Percentiles rank a stretch among this genome's conserved stretches.
Conservation (phyloP, 2,797 vertebrate genomes). For the Limnodromus scolopaceus region DNA sequence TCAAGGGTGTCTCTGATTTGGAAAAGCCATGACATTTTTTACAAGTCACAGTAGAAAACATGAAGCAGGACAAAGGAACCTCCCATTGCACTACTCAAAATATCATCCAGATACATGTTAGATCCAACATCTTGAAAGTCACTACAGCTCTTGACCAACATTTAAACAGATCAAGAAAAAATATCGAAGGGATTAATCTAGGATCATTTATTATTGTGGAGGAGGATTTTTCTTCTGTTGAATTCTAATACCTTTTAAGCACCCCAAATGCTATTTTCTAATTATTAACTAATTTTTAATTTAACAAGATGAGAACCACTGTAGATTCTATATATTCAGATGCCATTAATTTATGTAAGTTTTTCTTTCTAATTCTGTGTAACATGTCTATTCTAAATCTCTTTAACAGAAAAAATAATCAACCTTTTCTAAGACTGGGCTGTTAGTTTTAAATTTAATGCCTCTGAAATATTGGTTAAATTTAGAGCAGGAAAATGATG, state of each 20-base stretch:
- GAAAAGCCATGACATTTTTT: not conserved
- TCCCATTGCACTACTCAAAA: not conserved
- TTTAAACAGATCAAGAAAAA: not conserved
- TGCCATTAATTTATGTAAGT: not conserved
- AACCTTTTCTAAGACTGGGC: not conserved
- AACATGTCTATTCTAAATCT: not conserved
- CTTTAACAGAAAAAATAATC: not conserved
- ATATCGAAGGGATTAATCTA: not conserved
- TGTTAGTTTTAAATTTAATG: conserved; percentile 29
- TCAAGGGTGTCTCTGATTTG: not conserved
- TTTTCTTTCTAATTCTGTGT: not conserved
- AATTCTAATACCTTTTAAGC: not conserved
- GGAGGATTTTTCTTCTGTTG: not conserved
- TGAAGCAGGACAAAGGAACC: not conserved
- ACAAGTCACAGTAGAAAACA: not conserved
- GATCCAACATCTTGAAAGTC: not conserved
- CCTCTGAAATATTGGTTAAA: not conserved
- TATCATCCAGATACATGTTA: not conserved
- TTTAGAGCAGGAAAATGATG: not conserved
- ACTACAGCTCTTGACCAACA: not conserved
- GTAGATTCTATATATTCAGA: not conserved
- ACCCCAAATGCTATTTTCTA: not conserved
- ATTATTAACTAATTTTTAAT: not conserved
- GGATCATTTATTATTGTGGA: not conserved
- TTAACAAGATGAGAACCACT: not conserved